A percentile compares a stretch with the other conserved stretches of the same genome.
Conservation (phyloP, 2,888 invertebrate species). For the Bimastos eiseni region DNA sequence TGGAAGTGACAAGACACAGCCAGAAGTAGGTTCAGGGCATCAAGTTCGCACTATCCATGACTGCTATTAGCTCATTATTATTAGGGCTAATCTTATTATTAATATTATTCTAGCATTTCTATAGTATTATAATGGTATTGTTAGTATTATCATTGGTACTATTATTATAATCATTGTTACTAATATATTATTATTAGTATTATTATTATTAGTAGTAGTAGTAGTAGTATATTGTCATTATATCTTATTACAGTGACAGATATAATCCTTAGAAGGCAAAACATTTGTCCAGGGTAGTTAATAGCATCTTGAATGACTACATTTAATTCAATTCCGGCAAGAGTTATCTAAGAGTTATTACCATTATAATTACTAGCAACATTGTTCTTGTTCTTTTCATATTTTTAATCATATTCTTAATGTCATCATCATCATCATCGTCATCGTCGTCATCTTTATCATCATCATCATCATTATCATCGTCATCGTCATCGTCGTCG, state of each 20-base stretch:
- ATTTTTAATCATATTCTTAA: neutral
- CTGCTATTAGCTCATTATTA: neutral
- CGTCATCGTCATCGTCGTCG: slow-evolving; percentile 32
- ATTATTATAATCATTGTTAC: neutral
- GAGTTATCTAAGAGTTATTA: no score
- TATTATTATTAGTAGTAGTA: no score
- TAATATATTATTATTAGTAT: neutral
- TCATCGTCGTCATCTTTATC: slow-evolving; percentile 31
- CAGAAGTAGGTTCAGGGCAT: slow-evolving; percentile 30
- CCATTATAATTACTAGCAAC: neutral
- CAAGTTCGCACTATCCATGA: neutral
- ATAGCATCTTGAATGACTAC: no score
- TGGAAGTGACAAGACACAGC: slow-evolving; percentile 48
- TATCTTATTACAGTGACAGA: no score
- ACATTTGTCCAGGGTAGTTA: no score
- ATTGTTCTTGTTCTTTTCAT: neutral
- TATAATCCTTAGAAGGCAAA: no score
- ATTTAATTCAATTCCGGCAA: no score
- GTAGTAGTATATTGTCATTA: no score
- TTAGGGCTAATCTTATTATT: slow-evolving; percentile 2
- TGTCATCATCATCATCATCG: slow-evolving; percentile 24
- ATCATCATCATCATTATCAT: slow-evolving; percentile 33
- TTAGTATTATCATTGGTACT: neutral
- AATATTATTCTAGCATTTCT: slow-evolving; percentile 13
- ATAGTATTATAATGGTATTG: no score